Conservation (phyloP, 2,888 invertebrate genomes). For the Sericinus montela region DNA sequence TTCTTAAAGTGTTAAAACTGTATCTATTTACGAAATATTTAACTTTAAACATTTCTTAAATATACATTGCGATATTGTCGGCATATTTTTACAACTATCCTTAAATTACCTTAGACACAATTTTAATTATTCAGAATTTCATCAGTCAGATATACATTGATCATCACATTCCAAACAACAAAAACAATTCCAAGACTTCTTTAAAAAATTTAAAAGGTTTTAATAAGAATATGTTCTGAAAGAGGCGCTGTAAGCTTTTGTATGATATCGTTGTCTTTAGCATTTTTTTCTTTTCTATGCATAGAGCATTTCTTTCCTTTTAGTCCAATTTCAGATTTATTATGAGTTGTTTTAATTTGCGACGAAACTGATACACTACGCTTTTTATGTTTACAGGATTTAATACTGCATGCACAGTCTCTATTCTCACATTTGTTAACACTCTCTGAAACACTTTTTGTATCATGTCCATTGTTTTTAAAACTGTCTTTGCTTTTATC, state of each 20-base stretch:
- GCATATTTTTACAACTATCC: conserved; percentile 50
- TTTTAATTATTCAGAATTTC: conserved; percentile 8
- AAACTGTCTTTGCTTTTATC: conserved; percentile 30
- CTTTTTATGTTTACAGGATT: conserved; percentile 59
- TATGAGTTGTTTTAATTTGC: conserved; percentile 66
- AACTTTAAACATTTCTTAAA: conserved; percentile 31
- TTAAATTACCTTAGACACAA: conserved; percentile 24
- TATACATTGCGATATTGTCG: conserved; percentile 67
- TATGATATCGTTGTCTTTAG: conserved; percentile 48
- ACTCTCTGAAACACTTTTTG: conserved; percentile 23
- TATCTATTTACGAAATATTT: conserved; percentile 29
- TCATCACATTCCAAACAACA: conserved; percentile 1
- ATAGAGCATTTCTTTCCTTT: conserved; percentile 62
- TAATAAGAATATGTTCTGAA: conserved; percentile 61
- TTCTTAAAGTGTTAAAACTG: no score
- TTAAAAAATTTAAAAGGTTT: conserved; percentile 47
- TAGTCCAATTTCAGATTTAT: conserved; percentile 65
- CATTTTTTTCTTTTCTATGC: conserved; percentile 54
- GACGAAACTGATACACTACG: conserved; percentile 55
- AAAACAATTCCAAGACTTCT: neutral
- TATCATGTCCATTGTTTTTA: conserved; percentile 26
- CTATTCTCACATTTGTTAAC: conserved; percentile 34
- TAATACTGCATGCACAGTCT: conserved; percentile 35
- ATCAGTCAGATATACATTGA: conserved; percentile 6
- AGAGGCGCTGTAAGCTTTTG: conserved; percentile 52